phyloP scores from a whole-genome alignment of 2,797 vertebrate genomes.

The Halcyon smyrnensis region DNA sequence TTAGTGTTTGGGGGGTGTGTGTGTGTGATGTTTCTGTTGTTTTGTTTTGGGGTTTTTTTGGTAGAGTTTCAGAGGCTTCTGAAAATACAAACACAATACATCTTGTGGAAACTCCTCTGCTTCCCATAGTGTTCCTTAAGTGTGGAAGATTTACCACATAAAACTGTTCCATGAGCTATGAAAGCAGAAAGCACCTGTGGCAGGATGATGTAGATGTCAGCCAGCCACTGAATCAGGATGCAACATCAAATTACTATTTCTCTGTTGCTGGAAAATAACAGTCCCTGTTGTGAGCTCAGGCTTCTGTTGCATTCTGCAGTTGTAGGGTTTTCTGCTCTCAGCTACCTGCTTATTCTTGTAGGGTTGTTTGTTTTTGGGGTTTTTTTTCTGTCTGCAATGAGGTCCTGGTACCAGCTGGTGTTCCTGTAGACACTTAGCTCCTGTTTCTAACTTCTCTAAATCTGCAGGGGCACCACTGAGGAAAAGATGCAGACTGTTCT shows the following conservation, averaged over 20 bases:
- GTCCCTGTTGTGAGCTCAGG: background rate
- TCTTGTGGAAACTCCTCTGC: background rate
- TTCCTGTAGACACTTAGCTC: background rate
- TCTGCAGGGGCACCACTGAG: rapidly evolving
- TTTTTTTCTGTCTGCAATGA: background rate
- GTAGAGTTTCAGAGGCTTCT: background rate
- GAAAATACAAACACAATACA: background rate
- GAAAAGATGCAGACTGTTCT: background rate
- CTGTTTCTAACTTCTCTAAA: background rate
- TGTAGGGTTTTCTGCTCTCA: background rate
- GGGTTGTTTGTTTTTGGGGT: too few species aligned
- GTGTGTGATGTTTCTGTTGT: rapidly evolving
- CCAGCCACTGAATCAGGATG: background rate
- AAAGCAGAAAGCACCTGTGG: background rate
- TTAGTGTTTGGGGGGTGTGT: too few species aligned
- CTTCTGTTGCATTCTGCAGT: background rate
- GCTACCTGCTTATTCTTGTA: background rate
- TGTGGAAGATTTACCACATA: background rate
- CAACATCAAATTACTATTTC: background rate
- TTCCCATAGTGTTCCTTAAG: background rate
- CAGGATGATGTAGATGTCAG: background rate
- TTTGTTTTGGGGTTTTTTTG: background rate
- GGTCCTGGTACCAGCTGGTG: background rate
- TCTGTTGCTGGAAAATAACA: background rate
- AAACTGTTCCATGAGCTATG: background rate